Conservation (phyloP, 2,113 vertebrate species). For the Cyanocitta stelleri region DNA sequence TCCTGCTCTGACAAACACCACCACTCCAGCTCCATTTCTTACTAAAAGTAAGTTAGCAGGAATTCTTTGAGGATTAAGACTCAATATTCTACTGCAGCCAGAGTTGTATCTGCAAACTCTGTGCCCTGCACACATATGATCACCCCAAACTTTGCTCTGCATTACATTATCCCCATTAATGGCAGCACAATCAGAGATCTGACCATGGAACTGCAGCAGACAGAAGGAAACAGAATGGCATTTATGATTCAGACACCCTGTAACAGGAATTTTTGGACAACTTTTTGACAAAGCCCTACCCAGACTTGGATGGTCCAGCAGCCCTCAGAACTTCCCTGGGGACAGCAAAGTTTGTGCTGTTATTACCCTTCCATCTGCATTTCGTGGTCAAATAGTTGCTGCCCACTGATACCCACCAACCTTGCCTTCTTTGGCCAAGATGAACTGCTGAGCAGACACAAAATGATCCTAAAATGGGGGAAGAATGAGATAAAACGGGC, state of each 20-base stretch:
- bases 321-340: background rate
- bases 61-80: background rate
- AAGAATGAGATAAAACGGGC: background rate
- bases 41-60: background rate
- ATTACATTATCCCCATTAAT: background rate
- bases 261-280: background rate
- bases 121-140: accelerated
- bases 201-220: background rate
- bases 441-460: background rate
- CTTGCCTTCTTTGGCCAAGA: background rate
- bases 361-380: accelerated
- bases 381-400: accelerated
- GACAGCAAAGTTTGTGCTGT: background rate
- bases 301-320: background rate
- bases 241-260: background rate
- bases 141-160: background rate
- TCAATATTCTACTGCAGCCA: background rate
- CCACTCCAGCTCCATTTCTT: background rate
- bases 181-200: background rate
- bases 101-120: background rate
- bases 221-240: background rate
- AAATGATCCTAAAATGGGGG: accelerated
- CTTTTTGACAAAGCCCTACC: background rate
- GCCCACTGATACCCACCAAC: accelerated
- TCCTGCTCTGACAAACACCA: background rate